phyloP scores from a whole-genome alignment of 2,797 vertebrate species.

The Manis crassicaudata region DNA sequence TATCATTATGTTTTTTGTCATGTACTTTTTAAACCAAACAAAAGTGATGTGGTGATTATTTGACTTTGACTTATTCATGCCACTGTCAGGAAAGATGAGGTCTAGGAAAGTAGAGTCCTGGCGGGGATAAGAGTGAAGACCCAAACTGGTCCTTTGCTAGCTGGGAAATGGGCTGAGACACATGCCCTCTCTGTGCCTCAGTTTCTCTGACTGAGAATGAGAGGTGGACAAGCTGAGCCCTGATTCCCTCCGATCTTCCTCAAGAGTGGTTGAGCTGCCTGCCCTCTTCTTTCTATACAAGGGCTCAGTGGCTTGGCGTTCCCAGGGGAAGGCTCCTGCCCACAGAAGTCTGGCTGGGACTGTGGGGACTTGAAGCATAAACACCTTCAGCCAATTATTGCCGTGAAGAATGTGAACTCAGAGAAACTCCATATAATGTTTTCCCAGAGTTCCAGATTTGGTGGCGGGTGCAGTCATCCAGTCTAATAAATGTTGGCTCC shows the following conservation, averaged over 20 bases:
- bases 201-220: neutral
- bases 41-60: neutral
- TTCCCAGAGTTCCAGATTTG: neutral
- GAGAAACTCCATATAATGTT: neutral
- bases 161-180: neutral
- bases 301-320: neutral
- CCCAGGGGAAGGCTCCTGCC: neutral
- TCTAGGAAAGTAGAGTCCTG: neutral
- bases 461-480: no score
- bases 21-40: neutral
- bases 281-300: fast-evolving
- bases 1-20: no score
- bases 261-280: no score
- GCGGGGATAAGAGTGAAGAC: neutral
- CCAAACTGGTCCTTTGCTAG: neutral
- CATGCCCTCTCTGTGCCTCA: fast-evolving
- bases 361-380: no score
- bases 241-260: no score
- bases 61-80: neutral
- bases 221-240: neutral
- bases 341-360: neutral
- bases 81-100: neutral
- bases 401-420: neutral
- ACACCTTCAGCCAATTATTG: neutral
- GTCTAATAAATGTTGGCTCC: neutral